phyloP scores from a whole-genome alignment of 2,113 vertebrate species.

The Gorilla gorilla region DNA sequence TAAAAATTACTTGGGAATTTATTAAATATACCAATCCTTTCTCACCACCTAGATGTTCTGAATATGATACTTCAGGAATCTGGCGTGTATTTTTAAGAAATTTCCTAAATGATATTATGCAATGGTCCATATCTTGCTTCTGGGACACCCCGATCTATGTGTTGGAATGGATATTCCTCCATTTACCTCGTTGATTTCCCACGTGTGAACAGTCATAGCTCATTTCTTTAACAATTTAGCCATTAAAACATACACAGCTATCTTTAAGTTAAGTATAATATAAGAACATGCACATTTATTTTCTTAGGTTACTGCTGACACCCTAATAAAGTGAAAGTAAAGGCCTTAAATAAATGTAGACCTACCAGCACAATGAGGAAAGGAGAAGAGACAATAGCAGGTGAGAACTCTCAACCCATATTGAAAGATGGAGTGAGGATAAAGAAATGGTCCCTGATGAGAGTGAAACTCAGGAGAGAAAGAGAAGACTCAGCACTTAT shows the following conservation, averaged over 20 bases:
- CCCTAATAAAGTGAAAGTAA: neutral
- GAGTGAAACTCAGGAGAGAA: neutral
- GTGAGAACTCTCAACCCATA: neutral
- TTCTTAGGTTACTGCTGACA: neutral
- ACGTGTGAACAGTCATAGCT: neutral
- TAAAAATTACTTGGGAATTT: conserved; percentile 21
- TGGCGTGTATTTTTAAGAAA: neutral
- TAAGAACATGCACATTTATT: neutral
- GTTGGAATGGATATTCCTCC: neutral
- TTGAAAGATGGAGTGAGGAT: neutral
- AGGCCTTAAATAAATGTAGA: neutral
- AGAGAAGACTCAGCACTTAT: neutral
- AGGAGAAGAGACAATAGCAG: neutral
- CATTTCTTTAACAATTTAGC: conserved; percentile 25
- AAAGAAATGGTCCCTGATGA: neutral
- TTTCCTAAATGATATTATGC: neutral
- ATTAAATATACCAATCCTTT: neutral
- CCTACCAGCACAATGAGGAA: neutral
- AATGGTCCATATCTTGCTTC: neutral
- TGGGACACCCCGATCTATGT: neutral
- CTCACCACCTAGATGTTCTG: neutral
- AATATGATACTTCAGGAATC: neutral
- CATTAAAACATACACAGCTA: neutral
- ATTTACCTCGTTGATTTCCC: conserved; percentile 39
- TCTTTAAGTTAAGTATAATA: neutral